Percentiles rank a stretch among this genome's conserved stretches.
Evolutionary conservation across 1,140 invertebrate genomes (phyloP).

Genomic region (Epicauta chinensis): DNA sequence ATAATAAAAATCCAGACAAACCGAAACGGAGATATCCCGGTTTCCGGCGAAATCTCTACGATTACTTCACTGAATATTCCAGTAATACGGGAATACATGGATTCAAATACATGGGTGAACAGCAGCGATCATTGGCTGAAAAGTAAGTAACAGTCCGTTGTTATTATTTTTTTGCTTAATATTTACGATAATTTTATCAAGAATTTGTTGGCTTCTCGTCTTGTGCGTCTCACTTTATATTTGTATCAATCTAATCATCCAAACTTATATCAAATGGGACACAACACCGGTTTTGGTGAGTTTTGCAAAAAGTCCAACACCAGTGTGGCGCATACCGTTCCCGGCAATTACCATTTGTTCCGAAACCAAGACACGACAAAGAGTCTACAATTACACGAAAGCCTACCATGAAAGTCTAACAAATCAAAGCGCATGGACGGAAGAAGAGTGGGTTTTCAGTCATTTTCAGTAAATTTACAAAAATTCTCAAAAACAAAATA

Average conservation of each 20-base stretch:
- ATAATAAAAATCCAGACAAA: no score
- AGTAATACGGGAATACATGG: slow-evolving; percentile 44
- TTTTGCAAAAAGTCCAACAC: slow-evolving; percentile 49
- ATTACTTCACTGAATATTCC: slow-evolving; percentile 39
- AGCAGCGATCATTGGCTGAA: slow-evolving; percentile 30
- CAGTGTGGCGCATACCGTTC: slow-evolving; percentile 52
- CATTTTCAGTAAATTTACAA: neutral
- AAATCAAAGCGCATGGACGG: slow-evolving; percentile 43
- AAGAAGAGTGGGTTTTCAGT: slow-evolving; percentile 46
- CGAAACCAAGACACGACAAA: slow-evolving; percentile 43
- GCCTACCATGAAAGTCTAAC: slow-evolving; percentile 26
- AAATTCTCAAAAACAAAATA: neutral
- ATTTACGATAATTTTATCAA: slow-evolving; percentile 26
- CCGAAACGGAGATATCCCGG: slow-evolving; percentile 18
- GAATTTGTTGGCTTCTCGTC: slow-evolving; percentile 48
- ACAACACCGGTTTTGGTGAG: slow-evolving; percentile 53
- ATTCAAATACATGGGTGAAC: slow-evolving; percentile 43
- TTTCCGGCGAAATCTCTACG: slow-evolving; percentile 19
- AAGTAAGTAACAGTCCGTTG: slow-evolving; percentile 20
- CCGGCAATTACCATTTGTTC: slow-evolving; percentile 52
- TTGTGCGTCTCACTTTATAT: slow-evolving; percentile 46
- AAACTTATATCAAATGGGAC: slow-evolving; percentile 51
- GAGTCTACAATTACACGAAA: slow-evolving; percentile 42
- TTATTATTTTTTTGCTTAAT: slow-evolving; percentile 16
- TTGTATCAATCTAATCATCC: slow-evolving; percentile 45